A percentile compares a stretch with the other conserved stretches of the same genome.
Conservation (phyloP, 2,113 vertebrate species). For the Labeo catla region DNA sequence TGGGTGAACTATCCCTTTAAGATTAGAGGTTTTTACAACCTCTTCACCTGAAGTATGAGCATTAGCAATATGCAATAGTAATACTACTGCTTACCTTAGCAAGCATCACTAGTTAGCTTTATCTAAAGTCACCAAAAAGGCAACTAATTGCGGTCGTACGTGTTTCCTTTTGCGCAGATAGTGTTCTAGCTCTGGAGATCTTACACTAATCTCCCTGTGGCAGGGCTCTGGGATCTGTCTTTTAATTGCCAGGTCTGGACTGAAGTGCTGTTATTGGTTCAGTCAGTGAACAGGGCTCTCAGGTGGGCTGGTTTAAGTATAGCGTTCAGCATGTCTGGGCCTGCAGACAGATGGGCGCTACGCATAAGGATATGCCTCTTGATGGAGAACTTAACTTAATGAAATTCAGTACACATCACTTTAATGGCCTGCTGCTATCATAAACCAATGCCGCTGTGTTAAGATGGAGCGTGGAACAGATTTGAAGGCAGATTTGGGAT, state of each 20-base stretch:
- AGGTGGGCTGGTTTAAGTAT: constrained; percentile 10
- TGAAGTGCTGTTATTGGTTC: constrained; percentile 19
- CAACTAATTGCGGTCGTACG: constrained; percentile 2
- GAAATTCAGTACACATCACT: constrained; percentile 37
- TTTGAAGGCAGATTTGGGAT: constrained; percentile 41
- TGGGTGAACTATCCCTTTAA: background rate
- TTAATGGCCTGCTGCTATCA: constrained; percentile 29
- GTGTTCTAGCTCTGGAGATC: constrained; percentile 4
- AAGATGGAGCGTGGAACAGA: constrained; percentile 39
- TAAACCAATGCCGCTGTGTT: constrained; percentile 24
- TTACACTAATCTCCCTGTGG: background rate
- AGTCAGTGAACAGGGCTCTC: constrained; percentile 25
- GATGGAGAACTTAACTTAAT: constrained; percentile 41
- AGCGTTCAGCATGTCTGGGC: constrained; percentile 27
- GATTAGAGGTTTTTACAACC: background rate
- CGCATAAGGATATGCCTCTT: constrained; percentile 36
- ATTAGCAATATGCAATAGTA: background rate
- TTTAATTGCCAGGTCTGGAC: constrained; percentile 26
- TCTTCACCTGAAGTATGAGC: background rate
- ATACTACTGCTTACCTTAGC: background rate
- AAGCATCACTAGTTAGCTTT: background rate
- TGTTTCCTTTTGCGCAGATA: constrained; percentile 26
- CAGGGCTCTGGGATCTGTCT: background rate
- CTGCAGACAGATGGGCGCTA: constrained; percentile 41
- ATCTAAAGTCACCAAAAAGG: background rate